phyloP scores from a whole-genome alignment of 2,888 invertebrate species.

The Rhagophthalmus giganteus region DNA sequence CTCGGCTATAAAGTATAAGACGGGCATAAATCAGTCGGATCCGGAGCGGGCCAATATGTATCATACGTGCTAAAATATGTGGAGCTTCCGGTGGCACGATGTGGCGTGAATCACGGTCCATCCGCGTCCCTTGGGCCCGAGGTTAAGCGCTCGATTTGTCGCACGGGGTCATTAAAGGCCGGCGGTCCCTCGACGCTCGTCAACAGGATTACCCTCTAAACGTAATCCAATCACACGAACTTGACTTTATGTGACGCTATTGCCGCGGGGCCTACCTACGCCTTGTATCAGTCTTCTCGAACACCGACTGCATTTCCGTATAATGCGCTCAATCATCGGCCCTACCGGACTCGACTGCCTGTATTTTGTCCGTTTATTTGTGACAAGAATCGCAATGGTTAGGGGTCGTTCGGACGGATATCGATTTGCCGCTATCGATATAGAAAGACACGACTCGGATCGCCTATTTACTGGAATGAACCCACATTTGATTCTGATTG shows the following conservation, averaged over 20 bases:
- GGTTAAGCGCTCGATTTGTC: conserved; percentile 59
- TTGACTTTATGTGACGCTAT: conserved; percentile 45
- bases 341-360: conserved; percentile 28
- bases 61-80: conserved; percentile 53
- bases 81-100: conserved; percentile 42
- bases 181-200: conserved; percentile 65
- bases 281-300: conserved; percentile 34
- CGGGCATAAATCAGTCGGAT: conserved; percentile 62
- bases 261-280: conserved; percentile 40
- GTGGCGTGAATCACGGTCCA: conserved; percentile 28
- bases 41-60: conserved; percentile 37
- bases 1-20: conserved; percentile 68
- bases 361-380: conserved; percentile 41
- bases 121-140: conserved; percentile 41
- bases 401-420: conserved; percentile 36
- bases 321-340: conserved; percentile 38
- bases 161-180: conserved; percentile 57
- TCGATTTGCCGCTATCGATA: conserved; percentile 37
- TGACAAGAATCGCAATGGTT: conserved; percentile 40
- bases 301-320: conserved; percentile 31
- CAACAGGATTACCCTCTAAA: conserved; percentile 61
- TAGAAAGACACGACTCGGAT: conserved; percentile 36
- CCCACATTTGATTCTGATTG: conserved; percentile 54
- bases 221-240: conserved; percentile 68
- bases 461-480: conserved; percentile 51